Evolutionary conservation across 1,140 invertebrate genomes (phyloP).

Genomic region (Dicyema japonicum): DNA sequence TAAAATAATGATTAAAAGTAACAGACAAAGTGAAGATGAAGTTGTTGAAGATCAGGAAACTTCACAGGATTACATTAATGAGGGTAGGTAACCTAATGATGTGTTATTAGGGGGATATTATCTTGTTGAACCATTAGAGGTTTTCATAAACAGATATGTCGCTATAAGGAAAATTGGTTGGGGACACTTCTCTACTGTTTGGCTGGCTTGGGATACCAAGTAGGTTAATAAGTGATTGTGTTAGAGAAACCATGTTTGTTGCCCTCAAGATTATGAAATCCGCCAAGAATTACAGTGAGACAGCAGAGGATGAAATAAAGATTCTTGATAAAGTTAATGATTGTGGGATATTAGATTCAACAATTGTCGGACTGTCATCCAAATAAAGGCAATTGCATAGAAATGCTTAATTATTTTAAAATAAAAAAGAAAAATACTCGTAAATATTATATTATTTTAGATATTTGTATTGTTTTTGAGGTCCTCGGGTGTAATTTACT

Average conservation of each 20-base stretch:
- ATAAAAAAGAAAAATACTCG: no score
- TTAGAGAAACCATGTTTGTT: no score
- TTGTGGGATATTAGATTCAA: no score
- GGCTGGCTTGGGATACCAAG: conserved; percentile 70
- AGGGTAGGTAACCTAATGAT: no score
- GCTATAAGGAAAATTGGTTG: conserved; percentile 77
- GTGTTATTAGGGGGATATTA: conserved; percentile 83
- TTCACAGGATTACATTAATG: no score
- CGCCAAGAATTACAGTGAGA: conserved; percentile 79
- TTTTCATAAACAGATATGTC: conserved; percentile 63
- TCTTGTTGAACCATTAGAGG: conserved; percentile 72
- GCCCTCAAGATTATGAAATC: conserved; percentile 93
- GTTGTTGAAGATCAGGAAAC: no score
- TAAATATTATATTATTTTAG: no score
- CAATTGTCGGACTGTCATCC: conserved; percentile 1
- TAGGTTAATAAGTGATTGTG: no score
- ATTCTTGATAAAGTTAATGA: no score
- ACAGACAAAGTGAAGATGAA: no score
- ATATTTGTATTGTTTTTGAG: conserved; percentile 92
- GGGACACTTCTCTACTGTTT: conserved; percentile 91
- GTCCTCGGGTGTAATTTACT: conserved; percentile 80
- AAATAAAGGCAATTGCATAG: conserved; percentile 40
- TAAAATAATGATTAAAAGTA: no score
- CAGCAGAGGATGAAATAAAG: conserved; percentile 88
- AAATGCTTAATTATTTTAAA: no score